A percentile compares a stretch with the other conserved stretches of the same genome.
phyloP scores from a whole-genome alignment of 2,113 vertebrate genomes.

The Neogale vison region DNA sequence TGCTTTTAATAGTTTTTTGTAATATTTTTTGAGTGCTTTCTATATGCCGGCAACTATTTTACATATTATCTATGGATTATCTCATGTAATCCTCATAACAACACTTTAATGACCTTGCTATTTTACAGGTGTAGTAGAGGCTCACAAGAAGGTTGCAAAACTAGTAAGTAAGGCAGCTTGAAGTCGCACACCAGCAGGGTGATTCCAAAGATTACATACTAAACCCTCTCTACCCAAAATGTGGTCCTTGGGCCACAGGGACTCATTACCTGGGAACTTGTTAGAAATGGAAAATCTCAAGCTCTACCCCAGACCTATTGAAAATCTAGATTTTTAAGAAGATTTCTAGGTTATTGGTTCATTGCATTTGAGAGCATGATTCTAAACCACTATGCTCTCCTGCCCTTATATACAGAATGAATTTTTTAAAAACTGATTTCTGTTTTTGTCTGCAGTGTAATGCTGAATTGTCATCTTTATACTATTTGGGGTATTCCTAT shows the following conservation, averaged over 20 bases:
- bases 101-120: background rate
- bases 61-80: background rate
- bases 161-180: background rate
- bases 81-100: conserved; percentile 23
- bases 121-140: background rate
- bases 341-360: background rate
- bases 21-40: conserved; percentile 46
- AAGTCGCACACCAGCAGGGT: background rate
- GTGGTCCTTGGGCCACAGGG: too few relatives aligned
- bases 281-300: conserved; percentile 10
- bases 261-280: background rate
- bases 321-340: background rate
- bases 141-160: background rate
- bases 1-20: conserved; percentile 62
- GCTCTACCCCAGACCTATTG: background rate
- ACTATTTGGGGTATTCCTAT: background rate
- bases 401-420: background rate
- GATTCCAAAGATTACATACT: background rate
- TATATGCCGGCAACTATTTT: background rate
- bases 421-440: conserved; percentile 6
- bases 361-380: background rate
- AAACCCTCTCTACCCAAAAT: background rate
- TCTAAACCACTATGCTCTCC: background rate
- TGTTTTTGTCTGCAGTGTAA: background rate
- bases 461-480: conserved; percentile 9